A percentile compares a stretch with the other conserved stretches of the same genome.
Conservation (phyloP, 2,888 invertebrate species). For the Campoletis raptor region DNA sequence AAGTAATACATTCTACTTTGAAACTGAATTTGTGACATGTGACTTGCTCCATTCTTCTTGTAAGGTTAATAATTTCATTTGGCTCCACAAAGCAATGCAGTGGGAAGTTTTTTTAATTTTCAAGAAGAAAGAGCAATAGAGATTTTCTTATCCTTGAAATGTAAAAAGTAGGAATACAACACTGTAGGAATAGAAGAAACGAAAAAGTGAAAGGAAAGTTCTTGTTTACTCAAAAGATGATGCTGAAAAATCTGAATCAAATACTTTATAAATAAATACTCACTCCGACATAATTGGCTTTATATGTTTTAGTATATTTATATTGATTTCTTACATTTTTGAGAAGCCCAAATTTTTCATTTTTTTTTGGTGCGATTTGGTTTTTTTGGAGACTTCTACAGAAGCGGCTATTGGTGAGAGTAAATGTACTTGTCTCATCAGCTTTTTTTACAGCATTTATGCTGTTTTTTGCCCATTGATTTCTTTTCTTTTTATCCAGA, state of each 20-base stretch:
- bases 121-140: not conserved
- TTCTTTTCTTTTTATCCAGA: too few relatives aligned
- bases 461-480: too few relatives aligned
- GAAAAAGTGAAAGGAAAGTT: not conserved
- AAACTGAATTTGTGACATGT: not conserved
- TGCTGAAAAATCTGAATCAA: too few relatives aligned
- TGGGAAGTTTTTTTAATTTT: constrained; percentile 11
- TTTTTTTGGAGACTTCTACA: too few relatives aligned
- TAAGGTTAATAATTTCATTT: constrained; percentile 4
- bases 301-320: too few relatives aligned
- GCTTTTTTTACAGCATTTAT: too few relatives aligned
- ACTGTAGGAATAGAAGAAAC: not conserved
- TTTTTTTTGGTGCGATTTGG: not conserved
- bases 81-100: not conserved
- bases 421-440: too few relatives aligned
- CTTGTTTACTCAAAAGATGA: too few relatives aligned
- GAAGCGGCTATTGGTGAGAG: too few relatives aligned
- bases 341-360: not conserved
- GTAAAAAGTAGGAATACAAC: not conserved
- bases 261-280: too few relatives aligned
- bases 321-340: too few relatives aligned
- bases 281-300: too few relatives aligned
- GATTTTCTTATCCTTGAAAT: not conserved
- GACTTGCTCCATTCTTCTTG: constrained; percentile 5
- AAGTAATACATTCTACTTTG: constrained; percentile 26